Evolutionary conservation across 2,797 vertebrate species (phyloP).

Genomic region (Novumbra hubbsi): DNA sequence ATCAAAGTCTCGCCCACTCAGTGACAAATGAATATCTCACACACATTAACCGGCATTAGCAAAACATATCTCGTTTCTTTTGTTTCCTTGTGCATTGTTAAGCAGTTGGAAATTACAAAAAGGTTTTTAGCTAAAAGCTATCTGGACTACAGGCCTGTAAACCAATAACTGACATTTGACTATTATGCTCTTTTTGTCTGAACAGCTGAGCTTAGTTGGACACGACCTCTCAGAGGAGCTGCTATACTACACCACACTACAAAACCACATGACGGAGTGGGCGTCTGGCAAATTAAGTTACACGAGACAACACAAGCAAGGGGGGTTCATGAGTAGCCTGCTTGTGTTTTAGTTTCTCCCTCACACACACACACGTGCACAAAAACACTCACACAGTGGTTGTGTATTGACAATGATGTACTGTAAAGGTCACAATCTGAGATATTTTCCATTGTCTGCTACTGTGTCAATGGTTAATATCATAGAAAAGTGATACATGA

Average conservation of each 20-base stretch:
- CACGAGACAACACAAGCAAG: background rate
- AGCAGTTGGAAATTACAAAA: background rate
- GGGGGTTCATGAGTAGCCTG: background rate
- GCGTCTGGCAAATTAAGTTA: background rate
- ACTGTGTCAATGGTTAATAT: background rate
- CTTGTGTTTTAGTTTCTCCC: background rate
- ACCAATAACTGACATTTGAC: background rate
- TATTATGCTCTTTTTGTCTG: background rate
- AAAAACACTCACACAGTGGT: no score
- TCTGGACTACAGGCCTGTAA: constrained; percentile 3
- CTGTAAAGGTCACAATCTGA: background rate
- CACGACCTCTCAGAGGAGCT: background rate
- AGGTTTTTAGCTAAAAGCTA: background rate
- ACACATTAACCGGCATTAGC: background rate
- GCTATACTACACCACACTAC: background rate
- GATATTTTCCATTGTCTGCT: background rate
- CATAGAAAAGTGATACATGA: background rate
- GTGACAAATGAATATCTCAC: background rate
- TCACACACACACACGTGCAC: background rate
- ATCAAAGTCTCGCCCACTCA: background rate
- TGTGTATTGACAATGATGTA: background rate
- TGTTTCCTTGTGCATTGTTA: background rate
- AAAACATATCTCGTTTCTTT: background rate
- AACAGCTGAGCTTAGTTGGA: background rate
- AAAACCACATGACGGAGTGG: background rate